Percentiles rank a stretch among this genome's conserved stretches.
Conservation (phyloP, 2,113 vertebrate species). For the Centrocercus urophasianus region DNA sequence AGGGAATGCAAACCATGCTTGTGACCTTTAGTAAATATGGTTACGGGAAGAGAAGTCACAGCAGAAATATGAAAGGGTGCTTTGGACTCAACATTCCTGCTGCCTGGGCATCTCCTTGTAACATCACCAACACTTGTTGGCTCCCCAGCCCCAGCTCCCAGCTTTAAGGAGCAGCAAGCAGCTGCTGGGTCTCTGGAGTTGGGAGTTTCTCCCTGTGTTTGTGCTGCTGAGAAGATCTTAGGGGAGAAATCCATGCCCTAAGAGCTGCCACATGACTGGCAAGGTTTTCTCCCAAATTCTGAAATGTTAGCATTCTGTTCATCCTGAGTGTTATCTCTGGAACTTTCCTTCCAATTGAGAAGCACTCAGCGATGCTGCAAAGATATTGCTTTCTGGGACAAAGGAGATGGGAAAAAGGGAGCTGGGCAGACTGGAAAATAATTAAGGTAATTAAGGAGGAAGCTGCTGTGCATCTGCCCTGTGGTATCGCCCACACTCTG, state of each 20-base stretch:
- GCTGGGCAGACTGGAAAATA: neutral
- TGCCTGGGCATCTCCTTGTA: neutral
- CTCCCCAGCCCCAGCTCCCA: neutral
- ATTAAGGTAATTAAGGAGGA: neutral
- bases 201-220: neutral
- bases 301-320: neutral
- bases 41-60: slow-evolving; percentile 30
- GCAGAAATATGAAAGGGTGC: neutral
- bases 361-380: neutral
- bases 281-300: neutral
- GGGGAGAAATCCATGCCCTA: neutral
- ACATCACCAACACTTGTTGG: neutral
- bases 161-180: neutral
- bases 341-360: neutral
- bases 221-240: neutral
- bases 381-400: neutral
- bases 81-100: slow-evolving; percentile 42
- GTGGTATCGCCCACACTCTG: neutral
- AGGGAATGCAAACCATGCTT: slow-evolving; percentile 23
- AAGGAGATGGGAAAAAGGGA: neutral
- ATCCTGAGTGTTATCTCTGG: neutral
- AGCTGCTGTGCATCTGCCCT: neutral
- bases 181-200: neutral
- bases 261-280: neutral
- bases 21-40: slow-evolving; percentile 60